phyloP scores from a whole-genome alignment of 2,113 vertebrate genomes.

The Leptobrachium ailaonicum region DNA sequence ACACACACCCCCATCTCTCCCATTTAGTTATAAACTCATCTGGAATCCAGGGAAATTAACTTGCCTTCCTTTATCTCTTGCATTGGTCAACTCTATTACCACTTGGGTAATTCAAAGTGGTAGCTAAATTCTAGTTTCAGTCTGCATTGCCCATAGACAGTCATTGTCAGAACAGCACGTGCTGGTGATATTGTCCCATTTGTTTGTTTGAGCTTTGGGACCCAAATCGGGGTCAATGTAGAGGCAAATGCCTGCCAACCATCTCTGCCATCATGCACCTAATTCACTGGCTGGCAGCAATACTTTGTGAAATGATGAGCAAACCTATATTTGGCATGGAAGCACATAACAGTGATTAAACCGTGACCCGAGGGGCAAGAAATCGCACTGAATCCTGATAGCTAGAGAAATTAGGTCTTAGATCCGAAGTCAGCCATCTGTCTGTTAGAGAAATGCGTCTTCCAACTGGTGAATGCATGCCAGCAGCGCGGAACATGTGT shows the following conservation, averaged over 20 bases:
- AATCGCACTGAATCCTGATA: slow-evolving; percentile 26
- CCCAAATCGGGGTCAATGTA: background rate
- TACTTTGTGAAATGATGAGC: slow-evolving; percentile 13
- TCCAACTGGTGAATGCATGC: slow-evolving; percentile 23
- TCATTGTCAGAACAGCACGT: too few species aligned
- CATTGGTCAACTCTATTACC: too few species aligned
- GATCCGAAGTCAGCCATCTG: slow-evolving; percentile 39
- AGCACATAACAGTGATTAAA: slow-evolving; percentile 39
- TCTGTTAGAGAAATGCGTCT: slow-evolving; percentile 23
- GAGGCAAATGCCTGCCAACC: slow-evolving; percentile 27
- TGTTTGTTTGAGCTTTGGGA: too few species aligned
- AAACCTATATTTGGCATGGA: slow-evolving; percentile 15
- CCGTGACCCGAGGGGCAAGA: slow-evolving; percentile 18
- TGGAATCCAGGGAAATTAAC: too few species aligned
- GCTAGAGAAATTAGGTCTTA: slow-evolving; percentile 30
- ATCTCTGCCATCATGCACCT: slow-evolving; percentile 2
- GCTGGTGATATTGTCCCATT: too few species aligned
- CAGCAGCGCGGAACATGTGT: slow-evolving; percentile 38
- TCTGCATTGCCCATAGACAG: too few species aligned
- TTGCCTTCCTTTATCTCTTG: too few species aligned
- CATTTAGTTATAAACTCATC: too few species aligned
- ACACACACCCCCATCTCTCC: too few species aligned
- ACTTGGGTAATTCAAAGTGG: too few species aligned
- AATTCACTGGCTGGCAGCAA: slow-evolving; percentile 17
- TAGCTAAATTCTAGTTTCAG: too few species aligned